phyloP scores from a whole-genome alignment of 2,797 vertebrate genomes.

The Lepilemur ruficaudatus region DNA sequence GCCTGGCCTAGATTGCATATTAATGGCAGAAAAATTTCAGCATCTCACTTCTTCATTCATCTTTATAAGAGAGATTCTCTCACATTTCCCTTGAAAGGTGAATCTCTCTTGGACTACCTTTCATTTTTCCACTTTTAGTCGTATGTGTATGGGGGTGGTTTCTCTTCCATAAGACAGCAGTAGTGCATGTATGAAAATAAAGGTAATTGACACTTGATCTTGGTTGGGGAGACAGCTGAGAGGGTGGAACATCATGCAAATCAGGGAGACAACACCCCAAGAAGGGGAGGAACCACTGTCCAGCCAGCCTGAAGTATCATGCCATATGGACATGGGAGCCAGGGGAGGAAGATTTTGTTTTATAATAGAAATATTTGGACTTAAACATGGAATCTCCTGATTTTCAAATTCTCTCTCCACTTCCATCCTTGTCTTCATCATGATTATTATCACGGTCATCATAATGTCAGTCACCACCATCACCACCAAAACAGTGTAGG shows the following conservation, averaged over 20 bases:
- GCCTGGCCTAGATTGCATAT: neutral
- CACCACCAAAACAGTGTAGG: too few species aligned
- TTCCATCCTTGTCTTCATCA: neutral
- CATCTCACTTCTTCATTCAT: neutral
- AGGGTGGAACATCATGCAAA: neutral
- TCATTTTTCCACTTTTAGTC: neutral
- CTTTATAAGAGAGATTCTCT: neutral
- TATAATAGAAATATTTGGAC: neutral
- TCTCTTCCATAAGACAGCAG: neutral
- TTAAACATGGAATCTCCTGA: neutral
- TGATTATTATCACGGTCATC: neutral
- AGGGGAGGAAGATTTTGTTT: neutral
- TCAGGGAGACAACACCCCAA: neutral
- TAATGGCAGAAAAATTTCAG: neutral
- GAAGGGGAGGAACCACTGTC: neutral
- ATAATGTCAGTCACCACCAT: neutral
- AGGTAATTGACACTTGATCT: neutral
- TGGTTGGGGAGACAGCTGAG: neutral
- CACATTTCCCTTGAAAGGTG: neutral
- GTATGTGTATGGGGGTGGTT: neutral
- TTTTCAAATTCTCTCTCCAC: neutral
- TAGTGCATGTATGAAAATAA: neutral
- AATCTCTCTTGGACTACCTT: neutral
- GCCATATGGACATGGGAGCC: rapidly evolving
- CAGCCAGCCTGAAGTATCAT: neutral